A percentile compares a stretch with the other conserved stretches of the same genome.
phyloP scores from a whole-genome alignment of 2,113 vertebrate species.

The Narcine bancroftii region DNA sequence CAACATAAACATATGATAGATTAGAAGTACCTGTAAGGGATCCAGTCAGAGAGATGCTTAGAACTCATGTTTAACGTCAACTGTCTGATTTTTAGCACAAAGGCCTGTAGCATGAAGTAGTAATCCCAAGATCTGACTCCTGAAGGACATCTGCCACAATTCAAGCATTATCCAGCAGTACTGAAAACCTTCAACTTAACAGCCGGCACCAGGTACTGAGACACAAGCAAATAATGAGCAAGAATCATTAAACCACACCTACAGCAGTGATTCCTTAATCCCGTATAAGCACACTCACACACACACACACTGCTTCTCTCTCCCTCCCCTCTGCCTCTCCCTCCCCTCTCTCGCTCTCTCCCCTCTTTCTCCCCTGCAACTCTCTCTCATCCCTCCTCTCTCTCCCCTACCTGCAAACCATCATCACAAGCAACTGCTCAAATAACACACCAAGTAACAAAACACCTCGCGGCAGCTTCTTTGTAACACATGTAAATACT shows the following conservation, averaged over 20 bases:
- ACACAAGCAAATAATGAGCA: neutral
- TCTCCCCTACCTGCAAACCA: constrained; percentile 48
- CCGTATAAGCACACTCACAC: constrained; percentile 43
- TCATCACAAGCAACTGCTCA: constrained; percentile 24
- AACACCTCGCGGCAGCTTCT: constrained; percentile 37
- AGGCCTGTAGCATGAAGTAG: constrained; percentile 48
- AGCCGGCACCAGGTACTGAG: constrained; percentile 12
- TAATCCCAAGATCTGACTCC: constrained; percentile 53
- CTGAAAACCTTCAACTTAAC: constrained; percentile 42
- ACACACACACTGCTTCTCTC: constrained; percentile 47
- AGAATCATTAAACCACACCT: constrained; percentile 39
- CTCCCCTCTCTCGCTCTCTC: constrained; percentile 47
- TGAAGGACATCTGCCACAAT: constrained; percentile 43
- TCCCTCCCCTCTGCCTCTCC: constrained; percentile 51
- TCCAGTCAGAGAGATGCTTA: constrained; percentile 90
- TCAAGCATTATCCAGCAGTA: constrained; percentile 52
- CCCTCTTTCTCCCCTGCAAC: constrained; percentile 43
- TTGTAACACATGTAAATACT: constrained; percentile 14
- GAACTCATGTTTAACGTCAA: constrained; percentile 76
- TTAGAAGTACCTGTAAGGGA: constrained; percentile 82
- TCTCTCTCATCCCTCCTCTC: constrained; percentile 45
- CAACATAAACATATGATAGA: neutral
- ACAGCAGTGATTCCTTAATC: constrained; percentile 43
- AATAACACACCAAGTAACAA: constrained; percentile 32
- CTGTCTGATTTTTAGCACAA: constrained; percentile 43